These are phyloP conservation scores for Andrena bucephala DNA, from an alignment of 2,888 invertebrate species.

Conservation along the genomic window DNA sequence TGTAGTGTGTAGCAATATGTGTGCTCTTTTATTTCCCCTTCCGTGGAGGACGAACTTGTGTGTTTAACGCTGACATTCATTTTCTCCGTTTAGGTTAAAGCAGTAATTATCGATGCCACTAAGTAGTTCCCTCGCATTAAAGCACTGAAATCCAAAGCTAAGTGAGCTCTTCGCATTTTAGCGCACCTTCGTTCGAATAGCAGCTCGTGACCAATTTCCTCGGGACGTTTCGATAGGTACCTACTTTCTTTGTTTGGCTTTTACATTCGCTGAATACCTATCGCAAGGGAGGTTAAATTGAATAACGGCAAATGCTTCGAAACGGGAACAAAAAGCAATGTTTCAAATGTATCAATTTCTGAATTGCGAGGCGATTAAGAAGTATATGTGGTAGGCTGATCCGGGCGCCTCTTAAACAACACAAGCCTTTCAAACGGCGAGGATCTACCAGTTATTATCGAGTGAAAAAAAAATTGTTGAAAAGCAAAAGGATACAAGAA, in stretches of 20 bases:
- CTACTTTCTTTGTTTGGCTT: too few relatives aligned
- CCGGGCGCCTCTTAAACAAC: neutral
- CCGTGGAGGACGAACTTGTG: constrained; percentile 1
- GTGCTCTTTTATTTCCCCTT: neutral
- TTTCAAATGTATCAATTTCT: neutral
- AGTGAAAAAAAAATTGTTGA: neutral
- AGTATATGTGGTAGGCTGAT: too few relatives aligned
- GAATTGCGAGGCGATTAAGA: neutral
- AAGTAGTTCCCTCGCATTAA: too few relatives aligned
- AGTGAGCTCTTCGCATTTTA: too few relatives aligned
- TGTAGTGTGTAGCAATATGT: constrained; percentile 13
- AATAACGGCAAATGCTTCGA: neutral
- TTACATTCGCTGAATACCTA: neutral
- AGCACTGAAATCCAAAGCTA: too few relatives aligned
- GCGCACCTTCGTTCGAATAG: too few relatives aligned
- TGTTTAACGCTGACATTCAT: neutral
- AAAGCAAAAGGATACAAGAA: neutral
- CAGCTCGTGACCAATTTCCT: too few relatives aligned
- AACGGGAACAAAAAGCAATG: neutral
- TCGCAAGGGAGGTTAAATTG: neutral
- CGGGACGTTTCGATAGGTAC: too few relatives aligned
- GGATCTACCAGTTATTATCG: neutral
- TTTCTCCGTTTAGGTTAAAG: neutral
- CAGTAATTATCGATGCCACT: neutral
- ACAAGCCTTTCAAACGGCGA: neutral